A percentile compares a stretch with the other conserved stretches of the same genome.
These are phyloP conservation scores for Acanthopagrus latus DNA, from an alignment of 2,797 vertebrate species.

Conservation along the genomic window DNA sequence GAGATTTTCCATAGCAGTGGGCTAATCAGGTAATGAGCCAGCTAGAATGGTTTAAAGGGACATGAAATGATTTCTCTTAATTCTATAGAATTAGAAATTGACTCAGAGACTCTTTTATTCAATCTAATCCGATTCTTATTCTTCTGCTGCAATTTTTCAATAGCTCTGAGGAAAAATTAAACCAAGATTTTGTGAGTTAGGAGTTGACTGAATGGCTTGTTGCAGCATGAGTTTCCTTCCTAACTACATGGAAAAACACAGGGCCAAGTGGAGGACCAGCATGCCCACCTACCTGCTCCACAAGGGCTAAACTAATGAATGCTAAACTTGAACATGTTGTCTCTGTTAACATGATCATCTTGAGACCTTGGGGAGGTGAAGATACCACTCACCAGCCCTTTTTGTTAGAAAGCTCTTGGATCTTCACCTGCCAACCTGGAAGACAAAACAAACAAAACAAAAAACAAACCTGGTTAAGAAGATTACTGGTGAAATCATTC, in stretches of 20 bases:
- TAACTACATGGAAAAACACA: background rate
- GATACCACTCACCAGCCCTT: slow-evolving; percentile 90
- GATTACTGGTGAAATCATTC: background rate
- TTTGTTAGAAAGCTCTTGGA: slow-evolving; percentile 92
- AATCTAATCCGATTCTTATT: background rate
- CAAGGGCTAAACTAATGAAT: background rate
- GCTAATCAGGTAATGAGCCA: background rate
- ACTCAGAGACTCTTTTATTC: background rate
- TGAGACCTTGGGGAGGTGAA: background rate
- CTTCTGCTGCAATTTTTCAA: background rate
- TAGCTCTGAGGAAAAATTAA: slow-evolving; percentile 6
- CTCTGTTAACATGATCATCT: background rate
- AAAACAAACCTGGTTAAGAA: background rate
- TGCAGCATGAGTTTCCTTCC: slow-evolving; percentile 49
- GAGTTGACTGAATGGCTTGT: slow-evolving; percentile 44
- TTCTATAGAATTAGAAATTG: background rate
- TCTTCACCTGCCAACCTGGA: slow-evolving; percentile 92
- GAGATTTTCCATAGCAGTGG: background rate
- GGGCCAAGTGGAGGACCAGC: slow-evolving; percentile 32
- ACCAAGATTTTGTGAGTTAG: slow-evolving; percentile 39
- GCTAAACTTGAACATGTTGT: slow-evolving; percentile 31
- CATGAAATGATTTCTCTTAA: background rate
- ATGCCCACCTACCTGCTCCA: background rate
- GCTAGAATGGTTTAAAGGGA: background rate
- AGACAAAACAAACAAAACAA: slow-evolving; percentile 19